These are phyloP conservation scores for Mnemiopsis leidyi DNA, from an alignment of 37 sponge, comb jelly and placozoan genomes.

Conservation along the genomic window DNA sequence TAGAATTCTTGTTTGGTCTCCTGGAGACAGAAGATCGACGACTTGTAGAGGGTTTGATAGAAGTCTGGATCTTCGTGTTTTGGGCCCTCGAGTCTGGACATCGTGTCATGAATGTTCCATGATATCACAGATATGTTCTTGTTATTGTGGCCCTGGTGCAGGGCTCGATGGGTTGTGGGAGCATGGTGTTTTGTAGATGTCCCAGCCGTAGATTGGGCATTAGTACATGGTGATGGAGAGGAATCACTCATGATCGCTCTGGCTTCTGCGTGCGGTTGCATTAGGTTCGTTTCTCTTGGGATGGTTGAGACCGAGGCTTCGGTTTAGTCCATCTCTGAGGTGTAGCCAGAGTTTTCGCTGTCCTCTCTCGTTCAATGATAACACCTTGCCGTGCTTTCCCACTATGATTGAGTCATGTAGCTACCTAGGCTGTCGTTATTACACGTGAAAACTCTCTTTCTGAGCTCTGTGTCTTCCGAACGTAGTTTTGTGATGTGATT, in stretches of 20 bases:
- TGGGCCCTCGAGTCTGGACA: neutral
- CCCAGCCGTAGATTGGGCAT: no score
- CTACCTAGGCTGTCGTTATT: neutral
- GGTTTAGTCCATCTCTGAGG: neutral
- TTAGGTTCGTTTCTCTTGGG: neutral
- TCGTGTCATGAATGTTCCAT: neutral
- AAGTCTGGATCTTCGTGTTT: neutral
- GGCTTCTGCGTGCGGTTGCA: no score
- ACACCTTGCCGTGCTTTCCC: neutral
- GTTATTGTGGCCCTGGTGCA: neutral
- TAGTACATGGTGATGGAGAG: no score
- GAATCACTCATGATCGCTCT: no score
- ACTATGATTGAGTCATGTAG: neutral
- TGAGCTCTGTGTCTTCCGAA: neutral
- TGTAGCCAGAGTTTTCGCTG: neutral
- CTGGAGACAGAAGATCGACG: neutral
- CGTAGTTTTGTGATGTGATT: neutral
- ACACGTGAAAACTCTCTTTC: neutral
- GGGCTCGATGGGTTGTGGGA: neutral
- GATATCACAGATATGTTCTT: neutral
- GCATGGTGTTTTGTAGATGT: no score
- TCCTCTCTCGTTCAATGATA: neutral
- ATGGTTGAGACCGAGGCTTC: neutral
- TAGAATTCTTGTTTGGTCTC: neutral
- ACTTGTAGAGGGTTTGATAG: neutral